These are phyloP conservation scores for Perizoma affinitatum DNA, from an alignment of 2,888 invertebrate species.

Conservation along the genomic window DNA sequence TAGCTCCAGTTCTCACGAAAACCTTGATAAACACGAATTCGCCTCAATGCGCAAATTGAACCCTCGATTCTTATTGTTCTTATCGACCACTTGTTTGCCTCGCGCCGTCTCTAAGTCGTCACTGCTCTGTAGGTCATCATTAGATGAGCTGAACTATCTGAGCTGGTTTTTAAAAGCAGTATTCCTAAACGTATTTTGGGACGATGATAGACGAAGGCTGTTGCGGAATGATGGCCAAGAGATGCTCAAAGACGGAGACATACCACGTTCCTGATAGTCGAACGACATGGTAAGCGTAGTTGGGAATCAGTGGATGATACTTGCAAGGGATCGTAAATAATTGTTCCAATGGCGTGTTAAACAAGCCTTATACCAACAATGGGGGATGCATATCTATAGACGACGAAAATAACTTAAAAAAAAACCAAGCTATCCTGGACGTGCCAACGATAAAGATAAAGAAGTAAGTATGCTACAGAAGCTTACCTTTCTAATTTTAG, in stretches of 20 bases:
- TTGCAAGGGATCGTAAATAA: background rate
- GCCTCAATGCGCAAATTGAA: background rate
- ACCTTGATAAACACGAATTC: background rate
- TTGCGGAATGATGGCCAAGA: background rate
- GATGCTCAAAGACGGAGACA: background rate
- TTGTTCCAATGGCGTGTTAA: background rate
- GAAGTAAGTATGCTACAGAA: conserved; percentile 9
- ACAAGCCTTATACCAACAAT: no score
- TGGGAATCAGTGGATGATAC: background rate
- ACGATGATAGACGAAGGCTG: no score
- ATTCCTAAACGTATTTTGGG: no score
- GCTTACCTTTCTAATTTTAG: conserved; percentile 26
- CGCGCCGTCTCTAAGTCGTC: background rate
- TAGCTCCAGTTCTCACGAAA: no score
- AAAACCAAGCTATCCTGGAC: conserved; percentile 1
- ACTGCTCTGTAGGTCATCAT: no score
- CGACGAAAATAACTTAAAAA: no score
- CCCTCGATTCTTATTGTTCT: background rate
- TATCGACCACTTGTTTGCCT: background rate
- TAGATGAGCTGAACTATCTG: no score
- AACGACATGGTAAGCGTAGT: background rate
- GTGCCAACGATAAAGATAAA: conserved; percentile 9
- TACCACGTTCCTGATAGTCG: background rate
- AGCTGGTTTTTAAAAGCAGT: no score
- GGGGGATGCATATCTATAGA: no score